Percentiles rank a stretch among this genome's conserved stretches.
phyloP scores from a whole-genome alignment of 2,797 vertebrate genomes.

The Takifugu rubripes region DNA sequence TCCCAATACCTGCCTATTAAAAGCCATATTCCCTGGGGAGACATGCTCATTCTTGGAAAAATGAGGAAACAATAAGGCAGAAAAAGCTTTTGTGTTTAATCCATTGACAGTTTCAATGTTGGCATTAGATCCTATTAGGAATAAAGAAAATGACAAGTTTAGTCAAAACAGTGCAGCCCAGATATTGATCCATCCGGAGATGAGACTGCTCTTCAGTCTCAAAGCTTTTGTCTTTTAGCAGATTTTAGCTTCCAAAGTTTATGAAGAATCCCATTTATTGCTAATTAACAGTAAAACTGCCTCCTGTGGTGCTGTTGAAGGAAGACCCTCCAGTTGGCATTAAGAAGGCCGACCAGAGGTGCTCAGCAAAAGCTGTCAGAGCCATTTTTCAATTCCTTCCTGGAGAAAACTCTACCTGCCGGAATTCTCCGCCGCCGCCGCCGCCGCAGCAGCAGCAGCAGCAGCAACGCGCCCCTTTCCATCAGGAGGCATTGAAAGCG shows the following conservation, averaged over 20 bases:
- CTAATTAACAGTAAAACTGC: constrained; percentile 4
- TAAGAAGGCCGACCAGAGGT: constrained; percentile 35
- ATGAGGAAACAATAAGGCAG: constrained; percentile 11
- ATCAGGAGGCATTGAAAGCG: constrained; percentile 58
- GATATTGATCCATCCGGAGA: constrained; percentile 23
- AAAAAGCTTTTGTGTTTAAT: constrained; percentile 3
- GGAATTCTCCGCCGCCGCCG: constrained; percentile 17
- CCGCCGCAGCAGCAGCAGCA: constrained; percentile 39
- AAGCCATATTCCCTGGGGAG: constrained; percentile 24
- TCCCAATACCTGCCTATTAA: constrained; percentile 44
- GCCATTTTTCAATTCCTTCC: constrained; percentile 34
- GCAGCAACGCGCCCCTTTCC: constrained; percentile 43
- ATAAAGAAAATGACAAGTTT: background rate
- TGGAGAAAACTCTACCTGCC: constrained; percentile 43
- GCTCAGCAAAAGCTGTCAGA: constrained; percentile 45
- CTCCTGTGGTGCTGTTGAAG: constrained; percentile 4
- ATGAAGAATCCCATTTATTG: constrained; percentile 11
- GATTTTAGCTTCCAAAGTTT: background rate
- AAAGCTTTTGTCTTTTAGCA: background rate
- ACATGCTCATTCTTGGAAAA: constrained; percentile 6
- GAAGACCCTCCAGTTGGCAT: constrained; percentile 8
- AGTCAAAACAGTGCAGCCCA: constrained; percentile 13
- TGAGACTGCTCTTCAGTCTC: constrained; percentile 9
- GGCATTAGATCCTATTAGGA: constrained; percentile 5
- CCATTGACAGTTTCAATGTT: background rate